Base-by-base conservation (phyloP, 2,888 invertebrate species). In the Poecilus cupreus region DNA sequence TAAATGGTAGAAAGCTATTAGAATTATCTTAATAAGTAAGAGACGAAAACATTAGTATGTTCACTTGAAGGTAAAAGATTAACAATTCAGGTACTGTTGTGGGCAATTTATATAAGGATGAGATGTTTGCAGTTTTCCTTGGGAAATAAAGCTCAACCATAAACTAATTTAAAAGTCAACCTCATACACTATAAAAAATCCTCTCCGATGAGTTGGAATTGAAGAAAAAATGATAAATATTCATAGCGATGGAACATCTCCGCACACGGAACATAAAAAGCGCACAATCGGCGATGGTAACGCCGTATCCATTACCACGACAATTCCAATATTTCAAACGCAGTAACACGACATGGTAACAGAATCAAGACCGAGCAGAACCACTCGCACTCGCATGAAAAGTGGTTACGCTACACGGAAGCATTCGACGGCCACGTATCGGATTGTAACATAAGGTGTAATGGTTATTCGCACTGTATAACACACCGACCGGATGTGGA, bases 331-430 rank as follows among this genome's bases (percentile, higher is more conserved):
- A 75, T 72, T 24, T 72, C 72, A 72, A 39, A n/a, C 72, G 32
- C 32, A n/a, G n/a, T 32, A 32, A 32, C 32, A 6, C 32, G 8
- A 32, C 32, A 8, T 32, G 46, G 24, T 72, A 72, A 72, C 46
- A 46, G 72, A 72, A 72, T 39, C 70, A 37, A 60, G 26, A 22
- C 11, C 24, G 2, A 22, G 64, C 22, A 57, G 22, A 20, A 32
- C 32, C 32, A 32, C 32, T 32, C 32, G 22, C 54, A 10, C 10
- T 60, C 24, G 26, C 26, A 78, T 60, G 60, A 77, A 60, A 46
- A 64, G 78, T 78, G 43, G 78, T 60, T 46, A 64, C 78, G 78
- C 39, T 64, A 70, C 54, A 80, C 72, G 80, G 80, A 80, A 80
- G 57, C 60, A 70, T 72, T 78, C 22, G 51, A 49, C 37, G 49